phyloP scores from a whole-genome alignment of 2,888 invertebrate genomes.

The Drosophila mercatorum region DNA sequence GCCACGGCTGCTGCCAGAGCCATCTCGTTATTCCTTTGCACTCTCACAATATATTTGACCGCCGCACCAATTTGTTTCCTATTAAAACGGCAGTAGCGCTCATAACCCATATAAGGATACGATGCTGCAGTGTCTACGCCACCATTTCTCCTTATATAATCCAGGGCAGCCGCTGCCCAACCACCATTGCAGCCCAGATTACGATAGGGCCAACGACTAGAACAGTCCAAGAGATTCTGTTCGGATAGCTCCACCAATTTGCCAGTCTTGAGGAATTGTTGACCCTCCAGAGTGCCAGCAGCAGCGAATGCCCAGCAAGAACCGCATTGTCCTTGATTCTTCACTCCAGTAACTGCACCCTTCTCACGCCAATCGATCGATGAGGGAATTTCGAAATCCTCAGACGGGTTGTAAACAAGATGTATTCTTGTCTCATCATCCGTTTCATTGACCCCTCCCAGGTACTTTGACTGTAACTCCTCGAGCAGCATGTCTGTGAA shows the following conservation, averaged over 20 bases:
- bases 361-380: conserved; percentile 92
- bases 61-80: conserved; percentile 89
- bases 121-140: conserved; percentile 94
- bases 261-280: conserved; percentile 91
- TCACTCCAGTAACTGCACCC: conserved; percentile 93
- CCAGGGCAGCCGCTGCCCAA: conserved; percentile 90
- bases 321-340: conserved; percentile 94
- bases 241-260: conserved; percentile 93
- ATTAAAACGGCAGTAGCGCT: conserved; percentile 88
- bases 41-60: conserved; percentile 90
- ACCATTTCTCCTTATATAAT: conserved; percentile 91
- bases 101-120: conserved; percentile 93
- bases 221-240: conserved; percentile 96
- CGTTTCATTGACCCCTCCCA: conserved; percentile 19
- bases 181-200: conserved; percentile 94
- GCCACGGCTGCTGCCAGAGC: conserved; percentile 91
- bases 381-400: conserved; percentile 88
- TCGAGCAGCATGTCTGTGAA: conserved; percentile 93
- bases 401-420: conserved; percentile 68
- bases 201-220: conserved; percentile 87
- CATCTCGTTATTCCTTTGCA: conserved; percentile 88
- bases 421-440: conserved; percentile 41
- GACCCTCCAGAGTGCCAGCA: conserved; percentile 95
- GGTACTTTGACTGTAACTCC: conserved; percentile 88
- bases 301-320: conserved; percentile 97